Conservation (phyloP, 1,140 invertebrate species). For the Drosophila littoralis region DNA sequence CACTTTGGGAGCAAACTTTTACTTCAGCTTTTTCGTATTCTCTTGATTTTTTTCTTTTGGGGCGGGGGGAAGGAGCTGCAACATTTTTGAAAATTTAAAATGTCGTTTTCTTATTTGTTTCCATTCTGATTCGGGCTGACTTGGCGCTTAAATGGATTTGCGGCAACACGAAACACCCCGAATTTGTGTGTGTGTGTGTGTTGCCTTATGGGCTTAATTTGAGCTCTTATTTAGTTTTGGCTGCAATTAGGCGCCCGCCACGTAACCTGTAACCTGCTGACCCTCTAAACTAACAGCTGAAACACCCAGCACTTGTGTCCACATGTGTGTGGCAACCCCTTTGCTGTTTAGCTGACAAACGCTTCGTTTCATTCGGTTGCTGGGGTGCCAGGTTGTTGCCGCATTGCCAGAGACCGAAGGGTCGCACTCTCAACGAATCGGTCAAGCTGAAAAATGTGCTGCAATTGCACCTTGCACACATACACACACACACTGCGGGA, state of each 20-base stretch:
- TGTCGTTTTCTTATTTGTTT: constrained; percentile 51
- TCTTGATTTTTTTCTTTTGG: background rate
- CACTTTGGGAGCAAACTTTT: constrained; percentile 66
- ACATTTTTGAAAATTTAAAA: constrained; percentile 69
- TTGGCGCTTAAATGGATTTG: constrained; percentile 59
- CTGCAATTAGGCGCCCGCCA: constrained; percentile 55
- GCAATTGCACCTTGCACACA: constrained; percentile 75
- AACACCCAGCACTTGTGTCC: constrained; percentile 34
- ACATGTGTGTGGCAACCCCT: constrained; percentile 42
- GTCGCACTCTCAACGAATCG: constrained; percentile 57
- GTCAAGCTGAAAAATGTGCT: constrained; percentile 80
- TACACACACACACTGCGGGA: constrained; percentile 25
- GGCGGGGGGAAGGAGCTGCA: background rate
- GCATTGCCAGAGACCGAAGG: constrained; percentile 43
- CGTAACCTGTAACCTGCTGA: constrained; percentile 74
- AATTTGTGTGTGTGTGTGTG: background rate
- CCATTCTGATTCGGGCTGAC: constrained; percentile 38
- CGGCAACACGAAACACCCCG: background rate
- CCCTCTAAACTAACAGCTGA: constrained; percentile 64
- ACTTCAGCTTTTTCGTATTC: constrained; percentile 23
- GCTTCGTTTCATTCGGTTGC: constrained; percentile 53
- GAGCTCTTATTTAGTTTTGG: constrained; percentile 32
- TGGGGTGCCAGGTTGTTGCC: constrained; percentile 68
- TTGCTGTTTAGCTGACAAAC: constrained; percentile 61
- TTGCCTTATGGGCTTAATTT: background rate